Percentiles rank a stretch among this genome's conserved stretches.
phyloP scores from a whole-genome alignment of 2,888 invertebrate genomes.

The Drosophila limbata region DNA sequence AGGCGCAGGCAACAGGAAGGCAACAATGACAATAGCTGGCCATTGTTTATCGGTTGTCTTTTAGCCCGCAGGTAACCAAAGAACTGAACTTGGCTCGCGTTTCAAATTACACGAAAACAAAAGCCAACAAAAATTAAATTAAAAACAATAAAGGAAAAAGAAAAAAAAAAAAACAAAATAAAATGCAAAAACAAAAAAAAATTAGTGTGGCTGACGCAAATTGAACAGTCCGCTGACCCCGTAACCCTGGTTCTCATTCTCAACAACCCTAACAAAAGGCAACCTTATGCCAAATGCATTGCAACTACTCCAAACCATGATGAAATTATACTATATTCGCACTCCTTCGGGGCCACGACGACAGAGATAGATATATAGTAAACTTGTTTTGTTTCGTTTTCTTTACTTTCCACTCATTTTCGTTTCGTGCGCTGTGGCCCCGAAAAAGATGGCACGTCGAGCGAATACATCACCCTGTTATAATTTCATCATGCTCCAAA shows the following conservation, averaged over 20 bases:
- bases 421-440: too few species aligned
- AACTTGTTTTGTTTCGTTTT: too few species aligned
- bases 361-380: too few species aligned
- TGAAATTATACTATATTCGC: too few species aligned
- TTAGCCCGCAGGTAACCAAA: constrained; percentile 68
- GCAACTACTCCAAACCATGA: neutral
- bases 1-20: constrained; percentile 48
- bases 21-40: constrained; percentile 40
- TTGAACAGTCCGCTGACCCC: constrained; percentile 16
- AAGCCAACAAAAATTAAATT: constrained; percentile 7
- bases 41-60: constrained; percentile 3
- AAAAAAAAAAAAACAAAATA: constrained; percentile 4
- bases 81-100: constrained; percentile 68
- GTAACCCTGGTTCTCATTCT: neutral
- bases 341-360: too few species aligned
- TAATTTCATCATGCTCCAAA: too few species aligned
- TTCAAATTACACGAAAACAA: constrained; percentile 59
- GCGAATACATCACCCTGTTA: too few species aligned
- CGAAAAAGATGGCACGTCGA: too few species aligned
- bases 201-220: constrained; percentile 39
- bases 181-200: constrained; percentile 8
- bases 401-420: too few species aligned
- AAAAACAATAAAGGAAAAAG: constrained; percentile 2
- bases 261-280: neutral
- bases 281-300: constrained; percentile 4